These are phyloP conservation scores for Aelia acuminata DNA, from an alignment of 2,888 invertebrate genomes.

Conservation along the genomic window DNA sequence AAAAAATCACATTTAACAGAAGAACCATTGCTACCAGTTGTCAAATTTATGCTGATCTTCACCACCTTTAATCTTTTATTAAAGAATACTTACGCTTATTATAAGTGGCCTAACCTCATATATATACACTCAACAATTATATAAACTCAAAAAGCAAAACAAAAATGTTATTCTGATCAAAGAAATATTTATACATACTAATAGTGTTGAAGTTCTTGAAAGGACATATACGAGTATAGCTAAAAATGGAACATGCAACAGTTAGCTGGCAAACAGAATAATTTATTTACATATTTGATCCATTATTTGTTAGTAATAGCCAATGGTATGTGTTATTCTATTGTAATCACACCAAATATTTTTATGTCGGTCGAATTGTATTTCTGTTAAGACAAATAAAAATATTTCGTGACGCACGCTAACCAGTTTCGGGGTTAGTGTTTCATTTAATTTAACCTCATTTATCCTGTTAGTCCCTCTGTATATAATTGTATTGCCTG, in stretches of 20 bases:
- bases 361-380: not conserved
- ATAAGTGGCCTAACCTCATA: too few species aligned
- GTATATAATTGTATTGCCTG: not conserved
- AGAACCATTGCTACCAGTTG: not conserved
- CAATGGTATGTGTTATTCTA: not conserved
- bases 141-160: too few species aligned
- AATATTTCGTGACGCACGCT: slow-evolving; percentile 5
- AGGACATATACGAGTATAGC: too few species aligned
- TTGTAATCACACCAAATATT: slow-evolving; percentile 4
- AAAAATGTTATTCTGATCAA: too few species aligned
- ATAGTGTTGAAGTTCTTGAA: too few species aligned
- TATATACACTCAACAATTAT: too few species aligned
- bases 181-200: too few species aligned
- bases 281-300: not conserved
- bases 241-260: too few species aligned
- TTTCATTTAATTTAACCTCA: not conserved
- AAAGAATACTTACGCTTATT: not conserved
- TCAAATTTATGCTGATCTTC: not conserved
- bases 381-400: not conserved
- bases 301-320: not conserved
- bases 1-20: too few species aligned
- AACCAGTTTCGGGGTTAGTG: not conserved
- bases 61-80: not conserved
- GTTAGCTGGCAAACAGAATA: too few species aligned
- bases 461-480: not conserved